Base-by-base conservation (phyloP, 2,113 vertebrate genomes). In the Oreocharis arfaki region DNA sequence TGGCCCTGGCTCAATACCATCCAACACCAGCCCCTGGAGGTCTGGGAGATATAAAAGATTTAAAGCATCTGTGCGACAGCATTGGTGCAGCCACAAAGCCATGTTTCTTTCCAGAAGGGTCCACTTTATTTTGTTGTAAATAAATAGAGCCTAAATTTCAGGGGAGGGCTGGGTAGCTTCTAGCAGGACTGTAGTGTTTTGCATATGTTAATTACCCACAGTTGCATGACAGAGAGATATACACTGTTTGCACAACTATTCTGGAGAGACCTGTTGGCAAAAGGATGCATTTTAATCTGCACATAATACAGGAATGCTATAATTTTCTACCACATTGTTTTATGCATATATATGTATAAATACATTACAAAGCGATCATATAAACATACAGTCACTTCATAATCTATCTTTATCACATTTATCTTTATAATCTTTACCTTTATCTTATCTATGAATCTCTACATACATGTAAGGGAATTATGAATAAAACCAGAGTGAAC, bases 21-120 rank as follows among this genome's bases (percentile, higher is more conserved):
- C 97, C 98, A 98, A 98, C 98, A 95, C 98, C 98, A 98, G 97
- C 98, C 98, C 98, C 98, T 87, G 97, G 98, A 98, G 98, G 98
- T 98, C 98, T 96, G 97, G 97, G 97, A 98, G 98, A 98, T 98
- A 98, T 98, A 98, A 98, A 98, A 98, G 98, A 98, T 98, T 98
- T 98, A 98, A 98, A 98, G 97, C 98, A 96, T 97, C 88, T 83
- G 97, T 97, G 97, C 97, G 96, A 98, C 97, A 98, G 98, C 97
- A 97, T 95, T 98, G 97, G 81, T 97, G 97, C 98, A 97, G 98
- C 98, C 97, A 97, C 93, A 97, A 98, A 98, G 98, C 98, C 84
- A 97, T 98, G 98, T 98, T 98, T 98, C 98, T 98, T 98, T 98
- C 98, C 98, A 98, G 98, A 98, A 98, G 98, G 98, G 98, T 97